These are phyloP conservation scores for Cynopterus brachyotis DNA, from an alignment of 2,113 vertebrate species.

Conservation along the genomic window DNA sequence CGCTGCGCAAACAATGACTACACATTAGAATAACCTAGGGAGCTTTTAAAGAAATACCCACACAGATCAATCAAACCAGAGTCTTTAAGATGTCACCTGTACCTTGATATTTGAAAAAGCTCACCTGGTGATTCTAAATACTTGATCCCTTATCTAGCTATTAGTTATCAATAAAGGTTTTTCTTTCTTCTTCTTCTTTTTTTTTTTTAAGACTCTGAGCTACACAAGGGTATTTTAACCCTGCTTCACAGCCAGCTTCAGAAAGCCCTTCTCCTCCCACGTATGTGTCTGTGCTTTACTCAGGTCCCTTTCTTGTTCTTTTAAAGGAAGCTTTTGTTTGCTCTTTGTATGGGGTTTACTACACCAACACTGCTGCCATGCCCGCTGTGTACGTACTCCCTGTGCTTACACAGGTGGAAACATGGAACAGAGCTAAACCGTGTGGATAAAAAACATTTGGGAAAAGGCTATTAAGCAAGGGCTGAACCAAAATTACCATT, in stretches of 20 bases:
- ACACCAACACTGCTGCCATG: background rate
- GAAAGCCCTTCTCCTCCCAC: background rate
- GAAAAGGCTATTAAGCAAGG: background rate
- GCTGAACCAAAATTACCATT: background rate
- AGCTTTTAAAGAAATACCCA: background rate
- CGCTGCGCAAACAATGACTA: background rate
- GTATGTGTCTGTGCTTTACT: background rate
- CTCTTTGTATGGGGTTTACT: background rate
- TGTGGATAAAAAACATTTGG: background rate
- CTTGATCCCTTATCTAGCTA: background rate
- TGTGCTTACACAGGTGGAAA: background rate
- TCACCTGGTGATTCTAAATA: background rate
- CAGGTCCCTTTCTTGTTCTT: background rate
- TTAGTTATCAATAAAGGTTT: background rate
- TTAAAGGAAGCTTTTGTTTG: background rate
- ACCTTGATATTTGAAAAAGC: background rate
- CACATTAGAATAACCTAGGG: background rate
- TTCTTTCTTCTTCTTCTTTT: too few relatives aligned
- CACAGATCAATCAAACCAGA: constrained; percentile 1
- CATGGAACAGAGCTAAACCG: background rate
- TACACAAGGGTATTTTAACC: background rate
- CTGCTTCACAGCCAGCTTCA: background rate
- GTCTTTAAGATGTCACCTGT: background rate
- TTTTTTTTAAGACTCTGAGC: background rate
- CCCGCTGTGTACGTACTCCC: too few relatives aligned